Conservation (phyloP, 2,113 vertebrate species). For the Syrmaticus mikado region DNA sequence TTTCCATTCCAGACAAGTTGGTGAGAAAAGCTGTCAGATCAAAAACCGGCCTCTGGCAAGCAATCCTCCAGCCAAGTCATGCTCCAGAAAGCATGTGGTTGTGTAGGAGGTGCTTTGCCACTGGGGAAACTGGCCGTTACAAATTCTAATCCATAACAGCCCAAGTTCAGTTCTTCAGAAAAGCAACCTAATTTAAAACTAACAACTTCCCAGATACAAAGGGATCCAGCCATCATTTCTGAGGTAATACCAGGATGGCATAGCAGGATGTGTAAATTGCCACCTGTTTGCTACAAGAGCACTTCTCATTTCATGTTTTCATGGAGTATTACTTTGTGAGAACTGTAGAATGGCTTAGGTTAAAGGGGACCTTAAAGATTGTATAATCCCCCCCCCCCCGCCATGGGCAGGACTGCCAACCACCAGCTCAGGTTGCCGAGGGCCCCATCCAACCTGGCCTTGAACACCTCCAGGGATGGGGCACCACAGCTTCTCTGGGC, state of each 20-base stretch:
- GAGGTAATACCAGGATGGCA: background rate
- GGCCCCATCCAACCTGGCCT: too few relatives aligned
- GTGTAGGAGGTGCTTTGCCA: slow-evolving; percentile 7
- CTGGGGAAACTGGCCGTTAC: background rate
- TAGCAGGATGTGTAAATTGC: background rate
- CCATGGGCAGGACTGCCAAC: too few relatives aligned
- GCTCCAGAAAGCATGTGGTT: background rate
- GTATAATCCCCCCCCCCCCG: too few relatives aligned
- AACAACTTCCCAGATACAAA: slow-evolving; percentile 9
- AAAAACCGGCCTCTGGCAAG: slow-evolving; percentile 14
- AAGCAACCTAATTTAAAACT: slow-evolving; percentile 29
- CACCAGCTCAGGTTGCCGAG: too few relatives aligned
- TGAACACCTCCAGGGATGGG: too few relatives aligned
- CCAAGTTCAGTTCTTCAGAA: slow-evolving; percentile 6
- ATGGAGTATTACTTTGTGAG: background rate
- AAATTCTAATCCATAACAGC: slow-evolving; percentile 1
- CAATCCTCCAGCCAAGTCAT: background rate
- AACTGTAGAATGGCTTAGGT: too few relatives aligned
- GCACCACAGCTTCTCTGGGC: too few relatives aligned
- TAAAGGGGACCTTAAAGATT: too few relatives aligned
- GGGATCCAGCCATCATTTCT: background rate
- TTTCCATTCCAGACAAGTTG: background rate
- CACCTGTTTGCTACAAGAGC: background rate
- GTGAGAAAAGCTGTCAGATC: slow-evolving; percentile 50
- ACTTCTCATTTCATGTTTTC: background rate